Percentiles rank a stretch among this genome's conserved stretches.
These are phyloP conservation scores for Ethmia dodecea DNA, from an alignment of 2,888 invertebrate genomes.

Conservation along the genomic window DNA sequence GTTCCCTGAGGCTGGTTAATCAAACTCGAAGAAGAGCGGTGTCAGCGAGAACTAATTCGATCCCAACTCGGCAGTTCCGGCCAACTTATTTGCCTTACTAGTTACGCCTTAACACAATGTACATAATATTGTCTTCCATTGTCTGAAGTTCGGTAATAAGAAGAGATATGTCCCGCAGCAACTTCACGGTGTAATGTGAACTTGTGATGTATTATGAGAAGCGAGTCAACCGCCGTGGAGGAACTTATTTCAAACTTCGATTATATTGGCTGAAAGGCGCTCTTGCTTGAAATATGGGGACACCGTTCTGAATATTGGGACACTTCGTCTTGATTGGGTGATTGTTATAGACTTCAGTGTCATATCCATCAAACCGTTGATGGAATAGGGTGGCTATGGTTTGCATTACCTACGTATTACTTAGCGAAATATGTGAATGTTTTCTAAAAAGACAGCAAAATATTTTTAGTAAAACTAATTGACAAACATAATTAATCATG, in stretches of 20 bases:
- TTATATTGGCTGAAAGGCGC: conserved; percentile 44
- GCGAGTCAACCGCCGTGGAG: conserved; percentile 40
- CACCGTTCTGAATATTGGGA: conserved; percentile 25
- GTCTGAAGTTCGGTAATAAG: conserved; percentile 34
- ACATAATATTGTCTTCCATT: conserved; percentile 40
- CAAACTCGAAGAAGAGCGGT: conserved; percentile 49
- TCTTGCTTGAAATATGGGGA: conserved; percentile 64
- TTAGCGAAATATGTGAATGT: too few species aligned
- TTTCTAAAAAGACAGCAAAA: too few species aligned
- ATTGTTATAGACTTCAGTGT: too few species aligned
- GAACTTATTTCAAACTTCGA: conserved; percentile 55
- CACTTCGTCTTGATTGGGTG: conserved; percentile 37
- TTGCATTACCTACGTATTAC: too few species aligned
- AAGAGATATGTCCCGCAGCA: conserved; percentile 22
- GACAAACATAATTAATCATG: too few species aligned
- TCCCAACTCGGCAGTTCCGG: conserved; percentile 53
- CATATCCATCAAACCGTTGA: too few species aligned
- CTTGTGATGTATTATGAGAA: conserved; percentile 29
- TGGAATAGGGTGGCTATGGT: too few species aligned
- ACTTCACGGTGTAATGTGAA: conserved; percentile 7
- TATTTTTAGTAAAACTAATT: too few species aligned
- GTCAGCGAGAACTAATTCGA: conserved; percentile 64
- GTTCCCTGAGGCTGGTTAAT: conserved; percentile 36
- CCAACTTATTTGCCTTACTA: conserved; percentile 55
- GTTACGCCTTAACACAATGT: conserved; percentile 58